These are phyloP conservation scores for Sipunculus nudus DNA, from an alignment of 2,888 invertebrate species.

Conservation along the genomic window DNA sequence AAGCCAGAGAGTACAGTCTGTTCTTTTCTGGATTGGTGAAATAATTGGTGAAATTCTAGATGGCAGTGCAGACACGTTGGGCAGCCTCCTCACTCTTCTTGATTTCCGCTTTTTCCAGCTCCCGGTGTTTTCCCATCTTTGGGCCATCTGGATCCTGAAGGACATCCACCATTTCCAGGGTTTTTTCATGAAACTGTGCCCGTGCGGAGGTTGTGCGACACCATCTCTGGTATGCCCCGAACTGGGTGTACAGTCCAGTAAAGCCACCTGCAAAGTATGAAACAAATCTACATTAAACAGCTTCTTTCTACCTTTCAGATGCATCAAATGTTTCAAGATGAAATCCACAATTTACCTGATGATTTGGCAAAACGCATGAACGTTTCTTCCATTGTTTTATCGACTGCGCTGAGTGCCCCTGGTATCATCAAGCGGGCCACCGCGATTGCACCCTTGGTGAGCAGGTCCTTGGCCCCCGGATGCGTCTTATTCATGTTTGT, in stretches of 20 bases:
- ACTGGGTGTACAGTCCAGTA: conserved; percentile 1
- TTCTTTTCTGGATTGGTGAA: conserved; percentile 20
- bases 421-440: conserved; percentile 14
- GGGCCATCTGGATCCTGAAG: conserved; percentile 14
- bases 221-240: conserved; percentile 16
- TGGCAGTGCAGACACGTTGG: conserved; percentile 10
- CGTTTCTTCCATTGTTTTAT: conserved; percentile 17
- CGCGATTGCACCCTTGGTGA: conserved; percentile 12
- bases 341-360: background rate
- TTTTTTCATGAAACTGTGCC: conserved; percentile 16
- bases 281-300: background rate
- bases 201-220: conserved; percentile 15
- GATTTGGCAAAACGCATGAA: conserved; percentile 16
- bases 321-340: background rate
- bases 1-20: conserved; percentile 24
- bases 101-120: conserved; percentile 16
- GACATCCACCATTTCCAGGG: conserved; percentile 7
- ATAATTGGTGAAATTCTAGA: conserved; percentile 27
- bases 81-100: conserved; percentile 24
- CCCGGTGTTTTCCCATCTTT: conserved; percentile 7
- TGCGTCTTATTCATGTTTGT: conserved; percentile 13
- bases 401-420: conserved; percentile 8
- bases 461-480: conserved; percentile 11
- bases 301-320: background rate
- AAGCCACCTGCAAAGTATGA: conserved; percentile 7